Conservation (phyloP, 1,140 invertebrate species). For the Trichoplusia ni region DNA sequence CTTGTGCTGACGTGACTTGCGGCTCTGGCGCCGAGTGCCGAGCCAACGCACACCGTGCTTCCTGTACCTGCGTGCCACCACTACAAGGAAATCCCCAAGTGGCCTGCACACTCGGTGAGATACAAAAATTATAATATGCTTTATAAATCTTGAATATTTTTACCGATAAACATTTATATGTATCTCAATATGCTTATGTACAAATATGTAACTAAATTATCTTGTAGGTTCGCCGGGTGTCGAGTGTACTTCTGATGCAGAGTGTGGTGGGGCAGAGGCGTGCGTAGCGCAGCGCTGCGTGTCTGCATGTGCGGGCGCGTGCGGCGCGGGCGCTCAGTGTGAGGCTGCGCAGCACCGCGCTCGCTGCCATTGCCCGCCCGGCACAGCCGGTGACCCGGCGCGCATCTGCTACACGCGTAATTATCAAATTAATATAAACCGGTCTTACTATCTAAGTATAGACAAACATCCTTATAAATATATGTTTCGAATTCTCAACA, state of each 20-base stretch:
- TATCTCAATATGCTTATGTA: background rate
- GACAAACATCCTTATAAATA: background rate
- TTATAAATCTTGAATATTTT: too few relatives aligned
- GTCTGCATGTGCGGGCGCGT: constrained; percentile 90
- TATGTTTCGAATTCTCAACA: constrained; percentile 80
- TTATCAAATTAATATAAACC: constrained; percentile 2
- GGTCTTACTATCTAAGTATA: background rate
- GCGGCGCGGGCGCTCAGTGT: constrained; percentile 90
- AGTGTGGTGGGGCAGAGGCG: constrained; percentile 88
- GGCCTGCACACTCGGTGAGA: constrained; percentile 87
- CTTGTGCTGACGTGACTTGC: constrained; percentile 89
- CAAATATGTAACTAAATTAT: constrained; percentile 2
- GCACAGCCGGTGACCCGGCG: constrained; percentile 93
- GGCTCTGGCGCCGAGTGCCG: constrained; percentile 90
- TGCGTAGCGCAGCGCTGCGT: constrained; percentile 90
- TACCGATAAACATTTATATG: too few relatives aligned
- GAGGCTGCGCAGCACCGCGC: constrained; percentile 87
- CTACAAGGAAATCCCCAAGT: constrained; percentile 90
- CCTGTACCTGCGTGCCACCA: constrained; percentile 89
- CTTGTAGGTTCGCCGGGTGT: constrained; percentile 77
- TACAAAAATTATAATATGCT: too few relatives aligned
- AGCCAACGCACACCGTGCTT: constrained; percentile 87
- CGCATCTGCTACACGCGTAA: constrained; percentile 92
- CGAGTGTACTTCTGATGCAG: constrained; percentile 87
- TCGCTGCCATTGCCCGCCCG: constrained; percentile 90